Conservation (phyloP, 1,140 invertebrate genomes). For the Drosophila leontia region DNA sequence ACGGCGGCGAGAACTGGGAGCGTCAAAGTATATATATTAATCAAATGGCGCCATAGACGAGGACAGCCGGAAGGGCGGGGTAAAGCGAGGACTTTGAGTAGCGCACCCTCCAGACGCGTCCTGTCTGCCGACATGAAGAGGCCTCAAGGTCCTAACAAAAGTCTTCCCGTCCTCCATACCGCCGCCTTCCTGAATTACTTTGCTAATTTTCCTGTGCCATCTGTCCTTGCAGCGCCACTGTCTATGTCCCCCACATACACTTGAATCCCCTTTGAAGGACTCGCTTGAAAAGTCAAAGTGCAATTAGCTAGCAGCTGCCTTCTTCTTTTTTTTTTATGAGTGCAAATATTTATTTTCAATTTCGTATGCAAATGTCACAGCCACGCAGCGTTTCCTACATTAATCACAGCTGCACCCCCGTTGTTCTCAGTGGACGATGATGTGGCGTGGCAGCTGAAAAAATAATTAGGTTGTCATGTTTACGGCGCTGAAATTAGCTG, state of each 20-base stretch:
- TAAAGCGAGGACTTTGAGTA: conserved; percentile 13
- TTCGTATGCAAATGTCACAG: conserved; percentile 77
- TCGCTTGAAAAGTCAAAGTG: conserved; percentile 75
- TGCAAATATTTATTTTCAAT: conserved; percentile 81
- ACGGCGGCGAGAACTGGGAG: conserved; percentile 20
- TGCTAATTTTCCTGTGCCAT: conserved; percentile 58
- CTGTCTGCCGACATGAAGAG: conserved; percentile 44
- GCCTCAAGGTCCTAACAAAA: conserved; percentile 42
- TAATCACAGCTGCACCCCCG: conserved; percentile 53
- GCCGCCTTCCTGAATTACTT: conserved; percentile 62
- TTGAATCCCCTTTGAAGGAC: conserved; percentile 2
- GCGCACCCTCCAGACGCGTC: conserved; percentile 24
- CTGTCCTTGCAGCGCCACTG: conserved; percentile 24
- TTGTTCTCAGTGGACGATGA: conserved; percentile 17
- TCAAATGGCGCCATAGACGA: conserved; percentile 61
- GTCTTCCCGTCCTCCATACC: conserved; percentile 25
- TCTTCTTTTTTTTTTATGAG: conserved; percentile 56
- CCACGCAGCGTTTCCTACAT: conserved; percentile 36
- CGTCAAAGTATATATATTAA: conserved; percentile 56
- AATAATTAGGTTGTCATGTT: conserved; percentile 83
- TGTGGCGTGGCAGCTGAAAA: conserved; percentile 47
- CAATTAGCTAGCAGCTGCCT: conserved; percentile 61
- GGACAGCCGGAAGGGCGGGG: conserved; percentile 15
- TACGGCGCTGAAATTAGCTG: conserved; percentile 79
- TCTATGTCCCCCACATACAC: conserved; percentile 17